Evolutionary conservation across 1,140 invertebrate species (phyloP), one percentile per base, ranked within the genome.

Genomic region (Drusus annulatus): DNA sequence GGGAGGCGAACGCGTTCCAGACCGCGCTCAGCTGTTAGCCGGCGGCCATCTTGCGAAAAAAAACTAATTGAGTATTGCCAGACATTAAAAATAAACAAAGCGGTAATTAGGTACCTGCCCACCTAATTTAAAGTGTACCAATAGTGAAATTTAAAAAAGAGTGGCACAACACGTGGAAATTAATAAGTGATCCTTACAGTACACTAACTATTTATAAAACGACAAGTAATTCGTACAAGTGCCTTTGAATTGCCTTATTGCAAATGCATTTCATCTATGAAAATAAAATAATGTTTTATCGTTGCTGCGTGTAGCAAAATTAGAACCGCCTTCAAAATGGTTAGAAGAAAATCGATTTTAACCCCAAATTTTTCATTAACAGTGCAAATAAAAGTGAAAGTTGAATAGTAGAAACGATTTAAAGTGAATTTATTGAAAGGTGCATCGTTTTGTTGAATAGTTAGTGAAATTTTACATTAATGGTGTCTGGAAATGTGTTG

Each of bases 401-500:
- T 45, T 31, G 36, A n/a, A 28, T n/a, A 23, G 25, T 21, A 21
- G 8, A 17, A 56, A 45, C 36, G 36, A 45, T 45, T 56, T 21
- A 5, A 17, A 13, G 62, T 25, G 62, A 28, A 63, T 56, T 56
- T n/a, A 63, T n/a, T 69, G 65, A 74, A 56, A 28, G 25, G 50
- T 74, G 36, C 36, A 45, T 45, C 10, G 36, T 74, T 25, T 56
- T n/a, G 21, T 28, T 21, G 28, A 50, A 50, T 7, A 74, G 69
- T 74, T 63, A 25, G 16, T 19, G 17, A 19, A 36, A 77, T 51
- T 51, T 73, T 21, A 62, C 56, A 73, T 83, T 80, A 60, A 83
- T 83, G 81, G 81, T 83, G 76, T 80, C 79, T 4, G 81, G 77
- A 50, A 73, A 78, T 79, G 81, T 80, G 2, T 45, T 52, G 31